These are phyloP conservation scores for Pimephales promelas DNA, from an alignment of 2,113 vertebrate species.

Conservation along the genomic window DNA sequence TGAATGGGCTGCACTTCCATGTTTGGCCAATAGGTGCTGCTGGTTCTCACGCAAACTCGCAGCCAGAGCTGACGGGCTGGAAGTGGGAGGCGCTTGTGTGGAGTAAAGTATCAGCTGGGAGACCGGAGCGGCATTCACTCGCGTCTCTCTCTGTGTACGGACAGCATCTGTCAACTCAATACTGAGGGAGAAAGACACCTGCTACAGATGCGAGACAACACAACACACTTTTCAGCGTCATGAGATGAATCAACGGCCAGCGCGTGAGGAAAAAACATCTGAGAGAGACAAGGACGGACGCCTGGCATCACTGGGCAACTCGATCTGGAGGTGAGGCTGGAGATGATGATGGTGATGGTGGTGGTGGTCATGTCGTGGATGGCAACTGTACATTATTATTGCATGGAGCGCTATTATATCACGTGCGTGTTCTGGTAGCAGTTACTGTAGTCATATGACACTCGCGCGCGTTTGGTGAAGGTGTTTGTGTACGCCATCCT, in stretches of 20 bases:
- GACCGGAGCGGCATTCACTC: slow-evolving; percentile 65
- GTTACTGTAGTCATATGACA: slow-evolving; percentile 1
- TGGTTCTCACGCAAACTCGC: slow-evolving; percentile 54
- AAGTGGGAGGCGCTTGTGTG: slow-evolving; percentile 7
- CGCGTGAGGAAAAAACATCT: slow-evolving; percentile 67
- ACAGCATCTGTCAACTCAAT: slow-evolving; percentile 57
- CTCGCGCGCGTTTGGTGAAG: slow-evolving; percentile 1
- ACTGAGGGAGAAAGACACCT: slow-evolving; percentile 49
- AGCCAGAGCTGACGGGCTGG: background rate
- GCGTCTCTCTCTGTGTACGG: slow-evolving; percentile 13
- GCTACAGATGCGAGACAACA: slow-evolving; percentile 37
- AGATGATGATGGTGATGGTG: slow-evolving; percentile 55
- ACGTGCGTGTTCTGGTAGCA: slow-evolving; percentile 10
- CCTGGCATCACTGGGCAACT: slow-evolving; percentile 64
- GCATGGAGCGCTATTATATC: slow-evolving; percentile 10
- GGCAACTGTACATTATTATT: slow-evolving; percentile 11
- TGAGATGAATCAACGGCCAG: slow-evolving; percentile 66
- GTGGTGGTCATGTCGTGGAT: background rate
- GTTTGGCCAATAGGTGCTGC: slow-evolving; percentile 65
- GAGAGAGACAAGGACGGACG: slow-evolving; percentile 70
- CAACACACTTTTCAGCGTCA: slow-evolving; percentile 45
- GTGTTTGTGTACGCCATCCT: slow-evolving; percentile 49
- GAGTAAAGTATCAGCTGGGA: slow-evolving; percentile 77
- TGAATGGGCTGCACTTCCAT: slow-evolving; percentile 46
- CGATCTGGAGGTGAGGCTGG: slow-evolving; percentile 72